Evolutionary conservation across 1,140 invertebrate genomes (phyloP), one percentile per base, ranked within the genome.

Genomic region (Drosophila parvula): DNA sequence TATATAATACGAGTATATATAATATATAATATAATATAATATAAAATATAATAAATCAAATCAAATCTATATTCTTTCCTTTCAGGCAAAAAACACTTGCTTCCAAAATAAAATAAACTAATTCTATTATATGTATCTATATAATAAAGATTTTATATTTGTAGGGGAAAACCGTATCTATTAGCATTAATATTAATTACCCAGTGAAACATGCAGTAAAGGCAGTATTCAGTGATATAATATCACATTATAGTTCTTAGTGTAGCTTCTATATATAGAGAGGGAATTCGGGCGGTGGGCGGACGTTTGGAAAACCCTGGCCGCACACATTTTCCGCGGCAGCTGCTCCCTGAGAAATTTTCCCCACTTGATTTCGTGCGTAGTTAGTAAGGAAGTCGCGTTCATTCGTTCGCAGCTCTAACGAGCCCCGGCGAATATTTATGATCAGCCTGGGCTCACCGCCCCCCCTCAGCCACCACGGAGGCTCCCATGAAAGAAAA

Each of bases 331-430:
- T 90, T 89, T 85, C 74, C 70, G 83, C 77, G 81, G 81, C 81
- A 83, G 80, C 75, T 83, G 81, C 76, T 83, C 76, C 81, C 61
- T 63, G 78, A 78, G 75, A 77, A 63, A 85, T 73, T 85, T 85
- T 82, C 71, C 76, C 83, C 85, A 90, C 85, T 90, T 89, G 85
- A 89, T 89, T 89, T 89, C 81, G 76, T 90, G 81, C 84, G 84
- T 89, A 89, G 80, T 89, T 89, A 89, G 84, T 90, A 90, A 89
- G 83, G 81, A 85, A 89, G 85, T 89, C 85, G 85, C 84, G 84
- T 89, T 79, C 83, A 84, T 83, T 83, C 79, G 68, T 64, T 81
- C 73, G 78, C 81, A 48, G 76, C 79, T 89, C 84, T 88, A 88
- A 88, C 84, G 84, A 88, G 84, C 84, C 50, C 82, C 76, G 40